These are phyloP conservation scores for Lacanobia wlatinum DNA, from an alignment of 2,888 invertebrate species.

Conservation along the genomic window DNA sequence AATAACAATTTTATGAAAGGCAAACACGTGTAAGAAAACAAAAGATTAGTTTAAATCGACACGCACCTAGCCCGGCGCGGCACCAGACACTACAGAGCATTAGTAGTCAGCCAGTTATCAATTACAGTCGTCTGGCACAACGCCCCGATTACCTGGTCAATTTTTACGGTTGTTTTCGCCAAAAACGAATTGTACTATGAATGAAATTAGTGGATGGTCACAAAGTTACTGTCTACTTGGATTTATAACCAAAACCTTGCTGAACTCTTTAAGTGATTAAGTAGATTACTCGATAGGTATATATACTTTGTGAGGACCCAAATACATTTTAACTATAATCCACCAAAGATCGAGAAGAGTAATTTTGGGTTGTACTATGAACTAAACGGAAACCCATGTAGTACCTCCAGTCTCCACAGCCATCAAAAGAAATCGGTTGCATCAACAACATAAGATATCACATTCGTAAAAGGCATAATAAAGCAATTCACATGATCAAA, in stretches of 20 bases:
- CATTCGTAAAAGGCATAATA: conserved; percentile 7
- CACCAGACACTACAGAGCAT: conserved; percentile 16
- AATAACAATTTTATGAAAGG: conserved; percentile 27
- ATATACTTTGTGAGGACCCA: too few relatives aligned
- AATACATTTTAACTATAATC: not conserved
- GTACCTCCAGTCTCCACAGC: not conserved
- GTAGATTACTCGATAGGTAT: not conserved
- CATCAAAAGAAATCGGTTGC: not conserved
- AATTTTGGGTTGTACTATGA: too few relatives aligned
- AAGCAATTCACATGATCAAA: conserved; percentile 47
- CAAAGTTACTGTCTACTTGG: not conserved
- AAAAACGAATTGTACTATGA: conserved; percentile 10
- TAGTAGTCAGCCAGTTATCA: conserved; percentile 38
- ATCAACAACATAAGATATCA: not conserved
- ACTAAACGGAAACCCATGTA: not conserved
- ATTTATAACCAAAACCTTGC: conserved; percentile 7
- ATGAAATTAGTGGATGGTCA: not conserved
- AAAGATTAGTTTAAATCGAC: conserved; percentile 8
- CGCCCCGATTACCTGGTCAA: conserved; percentile 27
- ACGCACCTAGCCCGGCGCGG: conserved; percentile 20
- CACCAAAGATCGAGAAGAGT: not conserved
- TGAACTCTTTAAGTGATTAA: not conserved
- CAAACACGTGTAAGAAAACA: conserved; percentile 38
- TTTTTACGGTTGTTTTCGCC: conserved; percentile 30
- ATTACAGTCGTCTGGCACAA: conserved; percentile 44